A percentile compares a stretch with the other conserved stretches of the same genome.
phyloP scores from a whole-genome alignment of 1,140 invertebrate species.

The Harlomillsia oculata region DNA sequence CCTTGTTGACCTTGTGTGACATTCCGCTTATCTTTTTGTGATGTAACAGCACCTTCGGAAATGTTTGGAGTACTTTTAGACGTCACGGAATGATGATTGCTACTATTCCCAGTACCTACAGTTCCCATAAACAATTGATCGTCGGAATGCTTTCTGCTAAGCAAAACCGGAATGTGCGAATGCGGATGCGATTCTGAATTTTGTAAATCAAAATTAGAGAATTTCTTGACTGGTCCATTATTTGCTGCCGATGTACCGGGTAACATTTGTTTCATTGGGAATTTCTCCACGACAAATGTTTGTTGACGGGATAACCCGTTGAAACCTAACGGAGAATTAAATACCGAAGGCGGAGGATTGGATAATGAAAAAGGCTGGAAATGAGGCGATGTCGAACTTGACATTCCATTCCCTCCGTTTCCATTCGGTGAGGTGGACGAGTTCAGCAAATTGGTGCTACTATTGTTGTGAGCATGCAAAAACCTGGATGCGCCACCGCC shows the following conservation, averaged over 20 bases:
- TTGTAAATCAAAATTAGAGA: neutral
- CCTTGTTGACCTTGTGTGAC: conserved; percentile 1
- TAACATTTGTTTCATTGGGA: neutral
- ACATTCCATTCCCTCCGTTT: neutral
- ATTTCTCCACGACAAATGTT: conserved; percentile 22
- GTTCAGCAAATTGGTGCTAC: neutral
- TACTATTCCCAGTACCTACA: too few species aligned
- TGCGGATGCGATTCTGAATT: neutral
- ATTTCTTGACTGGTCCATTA: neutral
- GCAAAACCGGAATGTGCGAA: conserved; percentile 21
- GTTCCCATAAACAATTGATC: conserved; percentile 15
- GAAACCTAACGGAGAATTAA: too few species aligned
- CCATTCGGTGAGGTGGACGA: too few species aligned
- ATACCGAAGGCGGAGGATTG: too few species aligned
- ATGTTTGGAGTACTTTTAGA: conserved; percentile 19
- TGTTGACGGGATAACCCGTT: conserved; percentile 14
- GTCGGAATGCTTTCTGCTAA: conserved; percentile 27
- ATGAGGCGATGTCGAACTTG: neutral
- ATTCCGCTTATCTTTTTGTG: conserved; percentile 7
- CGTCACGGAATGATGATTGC: conserved; percentile 6
- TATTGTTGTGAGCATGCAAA: conserved; percentile 7
- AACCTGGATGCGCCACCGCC: conserved; percentile 9
- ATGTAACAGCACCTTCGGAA: conserved; percentile 2
- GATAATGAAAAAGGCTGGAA: too few species aligned
- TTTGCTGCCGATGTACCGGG: neutral